Conservation (phyloP, 2,797 vertebrate species). For the Danio aesculapii region DNA sequence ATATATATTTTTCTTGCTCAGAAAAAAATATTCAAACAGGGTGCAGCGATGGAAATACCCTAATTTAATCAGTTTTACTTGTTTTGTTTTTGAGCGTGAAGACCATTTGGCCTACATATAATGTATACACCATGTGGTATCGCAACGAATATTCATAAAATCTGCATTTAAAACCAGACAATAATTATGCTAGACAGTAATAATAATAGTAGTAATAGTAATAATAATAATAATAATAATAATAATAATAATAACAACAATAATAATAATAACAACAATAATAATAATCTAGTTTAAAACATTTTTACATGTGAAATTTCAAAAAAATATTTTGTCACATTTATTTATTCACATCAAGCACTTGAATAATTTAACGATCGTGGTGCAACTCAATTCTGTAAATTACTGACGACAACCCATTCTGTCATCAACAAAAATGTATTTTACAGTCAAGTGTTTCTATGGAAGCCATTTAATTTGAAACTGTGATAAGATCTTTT, state of each 20-base stretch:
- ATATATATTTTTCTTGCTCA: no score
- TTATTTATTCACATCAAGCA: neutral
- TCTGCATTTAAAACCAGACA: no score
- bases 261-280: no score
- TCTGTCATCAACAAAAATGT: neutral
- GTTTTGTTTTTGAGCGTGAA: no score
- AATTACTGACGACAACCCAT: neutral
- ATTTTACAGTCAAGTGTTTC: conserved; percentile 19
- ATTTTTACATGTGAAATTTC: neutral
- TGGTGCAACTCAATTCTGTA: neutral
- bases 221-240: no score
- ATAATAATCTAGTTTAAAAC: neutral
- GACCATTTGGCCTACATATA: no score
- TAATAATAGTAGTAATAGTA: no score
- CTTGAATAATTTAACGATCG: neutral
- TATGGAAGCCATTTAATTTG: conserved; percentile 7
- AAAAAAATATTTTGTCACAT: neutral
- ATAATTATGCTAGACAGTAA: neutral
- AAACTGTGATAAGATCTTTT: conserved; percentile 12
- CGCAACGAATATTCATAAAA: neutral
- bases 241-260: no score
- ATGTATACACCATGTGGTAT: neutral
- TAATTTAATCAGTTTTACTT: no score
- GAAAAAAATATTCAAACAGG: no score
- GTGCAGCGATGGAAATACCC: no score